Base-by-base conservation (phyloP, 2,888 invertebrate species). In the Agapostemon virescens region DNA sequence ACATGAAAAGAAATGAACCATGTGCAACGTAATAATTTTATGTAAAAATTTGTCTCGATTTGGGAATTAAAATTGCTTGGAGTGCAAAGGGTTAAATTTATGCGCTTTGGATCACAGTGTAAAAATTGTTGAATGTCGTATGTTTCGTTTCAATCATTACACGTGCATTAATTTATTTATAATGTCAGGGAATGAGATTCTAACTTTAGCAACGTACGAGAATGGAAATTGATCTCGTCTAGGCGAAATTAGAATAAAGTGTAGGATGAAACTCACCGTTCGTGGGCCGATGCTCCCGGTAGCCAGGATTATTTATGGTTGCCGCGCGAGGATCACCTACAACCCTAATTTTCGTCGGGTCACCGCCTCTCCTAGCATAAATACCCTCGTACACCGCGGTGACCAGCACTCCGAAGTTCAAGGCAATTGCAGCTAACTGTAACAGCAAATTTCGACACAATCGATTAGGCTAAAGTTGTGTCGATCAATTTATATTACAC, bases 231-330 rank as follows among this genome's bases (percentile, higher is more conserved):
- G 23, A 26, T 23, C 26, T 55, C 55, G 4, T 26, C 26, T 17
- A 5, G 17, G 7, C 23, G 33, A 17, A 36, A 23, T 4, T 4
- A 11, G 11, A 40, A 26, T 68, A 4, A 58, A 33, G 17, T 30
- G 23, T 69, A 40, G n/a, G 6, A 23, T 36, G 9, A 64, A 55
- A 81, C 75, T 77, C 36, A 92, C 92, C 92, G 81, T 93, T 93
- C 74, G 89, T 92, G 9, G 92, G 90, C 84, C 89, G 91, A 77
- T 88, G 90, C 84, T 97, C 97, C 91, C 97, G 95, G 92, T 96
- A 97, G 49, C 97, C 97, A 7, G 97, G 97, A 93, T 97, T 97
- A 89, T 97, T 97, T 91, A 96, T 97, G 52, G 97, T 97, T 61
- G 96, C 96, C 33, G 95, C 95, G 79, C 95, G 95, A 2, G 94